Evolutionary conservation across 2,888 invertebrate species (phyloP), one percentile per base, ranked within the genome.

Genomic region (Lycocerus yunnanus): DNA sequence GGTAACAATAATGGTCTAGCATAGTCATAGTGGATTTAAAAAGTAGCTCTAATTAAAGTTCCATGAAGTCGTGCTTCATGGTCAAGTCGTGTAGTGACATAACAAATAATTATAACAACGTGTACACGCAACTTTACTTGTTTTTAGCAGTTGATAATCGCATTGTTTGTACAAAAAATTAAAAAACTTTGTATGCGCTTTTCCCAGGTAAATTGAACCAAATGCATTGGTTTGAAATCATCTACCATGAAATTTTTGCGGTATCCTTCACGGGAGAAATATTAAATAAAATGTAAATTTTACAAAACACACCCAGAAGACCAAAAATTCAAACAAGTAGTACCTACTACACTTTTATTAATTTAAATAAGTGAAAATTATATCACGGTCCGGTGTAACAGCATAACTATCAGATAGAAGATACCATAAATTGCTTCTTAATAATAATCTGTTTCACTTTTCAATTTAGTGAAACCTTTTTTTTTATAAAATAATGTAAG

Each of bases 1-100:
- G 43, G 43, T 43, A 43, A 43, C 43, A 43, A 43, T 43, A 43
- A 43, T 43, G 13, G 43, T 43, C 43, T 43, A 43, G 43, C 43
- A 43, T 43, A 43, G 43, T 43, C 43, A 43, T 43, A 43, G 43
- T 43, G 43, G 43, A 43, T 43, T 63, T 70, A 24, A 67, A 73
- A 75, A 76, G 73, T 68, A 65, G 76, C 67, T 68, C 76, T 75
- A 76, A 76, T 76, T 76, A 73, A 76, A 76, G 69, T 76, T 74
- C 70, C 70, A 59, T 61, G 69, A 69, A 76, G 65, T 72, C 76
- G 73, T 73, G 76, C 67, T 77, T 77, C 76, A 74, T 74, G 76
- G 76, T 70, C 76, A 74, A 77, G 72, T 74, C 71, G 43, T 43
- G 65, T 59, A 74, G 74, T 77, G 76, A 72, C 74, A 77, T 70